phyloP scores from a whole-genome alignment of 2,888 invertebrate genomes.

The Brassicogethes aeneus region DNA sequence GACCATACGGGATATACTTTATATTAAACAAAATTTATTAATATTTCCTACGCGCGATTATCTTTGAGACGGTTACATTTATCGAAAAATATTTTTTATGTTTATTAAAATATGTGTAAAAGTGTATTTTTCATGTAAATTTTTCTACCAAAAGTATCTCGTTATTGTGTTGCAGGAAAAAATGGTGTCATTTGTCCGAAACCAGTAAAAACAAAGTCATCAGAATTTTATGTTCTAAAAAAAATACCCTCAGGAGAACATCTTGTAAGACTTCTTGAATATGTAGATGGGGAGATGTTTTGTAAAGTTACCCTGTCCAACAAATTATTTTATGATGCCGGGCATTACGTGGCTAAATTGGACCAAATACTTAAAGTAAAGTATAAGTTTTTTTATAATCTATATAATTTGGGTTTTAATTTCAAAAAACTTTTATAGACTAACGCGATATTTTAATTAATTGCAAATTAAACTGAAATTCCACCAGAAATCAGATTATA shows the following conservation, averaged over 20 bases:
- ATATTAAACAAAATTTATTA: too few species aligned
- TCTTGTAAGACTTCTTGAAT: constrained; percentile 68
- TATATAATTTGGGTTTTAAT: background rate
- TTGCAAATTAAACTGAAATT: background rate
- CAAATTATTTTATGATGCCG: constrained; percentile 60
- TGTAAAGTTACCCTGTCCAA: constrained; percentile 51
- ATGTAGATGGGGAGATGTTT: constrained; percentile 63
- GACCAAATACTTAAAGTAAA: constrained; percentile 58
- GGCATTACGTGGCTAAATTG: constrained; percentile 61
- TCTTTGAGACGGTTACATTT: too few species aligned
- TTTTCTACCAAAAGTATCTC: too few species aligned
- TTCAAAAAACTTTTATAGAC: background rate
- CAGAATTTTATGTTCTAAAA: constrained; percentile 52
- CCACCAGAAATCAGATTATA: too few species aligned
- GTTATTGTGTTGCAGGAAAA: constrained; percentile 45
- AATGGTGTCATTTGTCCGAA: constrained; percentile 58
- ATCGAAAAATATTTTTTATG: too few species aligned
- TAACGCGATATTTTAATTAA: too few species aligned
- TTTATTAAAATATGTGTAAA: too few species aligned
- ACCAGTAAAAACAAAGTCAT: constrained; percentile 60
- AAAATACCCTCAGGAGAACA: constrained; percentile 47
- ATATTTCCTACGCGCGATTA: too few species aligned
- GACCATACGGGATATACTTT: too few species aligned
- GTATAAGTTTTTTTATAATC: background rate
- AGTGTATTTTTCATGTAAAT: too few species aligned